Evolutionary conservation across 1,140 invertebrate species (phyloP), one percentile per base, ranked within the genome.

Genomic region (Varroa destructor): DNA sequence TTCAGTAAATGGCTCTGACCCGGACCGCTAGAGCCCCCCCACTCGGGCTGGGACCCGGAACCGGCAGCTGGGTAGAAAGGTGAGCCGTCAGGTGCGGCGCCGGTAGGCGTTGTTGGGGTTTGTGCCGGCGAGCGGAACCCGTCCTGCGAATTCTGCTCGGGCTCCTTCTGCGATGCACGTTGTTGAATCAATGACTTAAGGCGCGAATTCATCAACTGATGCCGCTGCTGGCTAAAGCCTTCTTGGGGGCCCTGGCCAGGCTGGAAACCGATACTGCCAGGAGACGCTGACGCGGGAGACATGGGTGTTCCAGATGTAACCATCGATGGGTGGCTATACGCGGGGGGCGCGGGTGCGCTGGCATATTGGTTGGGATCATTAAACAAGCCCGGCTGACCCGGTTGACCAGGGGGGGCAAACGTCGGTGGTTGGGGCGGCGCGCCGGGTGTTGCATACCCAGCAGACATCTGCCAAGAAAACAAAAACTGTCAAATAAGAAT

Each of bases 151-250:
- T 71, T 75, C 57, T 75, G 74, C 42, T 71, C 56, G 51, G 73
- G 74, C 43, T 76, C 75, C 72, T 77, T 77, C 55, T 74, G 75
- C 57, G 40, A 77, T 71, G 75, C 73, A 5, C 76, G 67, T 72
- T 71, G 76, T 51, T 77, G 73, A 43, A 77, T 75, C 8, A 77
- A 57, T 58, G 75, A 75, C 54, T 77, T 77, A n/a, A 77, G 58
- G 1, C 76, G 73, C 54, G 71, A 73, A 64, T 77, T 77, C 51
- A 75, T 77, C 43, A 77, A 51, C 55, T 77, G 72, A 72, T 77
- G 76, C 54, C 75, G 74, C 37, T 71, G 70, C 10, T 73, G 36
- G 37, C 56, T 70, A 72, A 70, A 75, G 40, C 74, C 74, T 25
- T 55, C 56, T 14, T 73, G 25, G 37, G 55, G 57, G 10, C 25